phyloP scores from a whole-genome alignment of 2,888 invertebrate genomes.

The Rhagonycha lutea region DNA sequence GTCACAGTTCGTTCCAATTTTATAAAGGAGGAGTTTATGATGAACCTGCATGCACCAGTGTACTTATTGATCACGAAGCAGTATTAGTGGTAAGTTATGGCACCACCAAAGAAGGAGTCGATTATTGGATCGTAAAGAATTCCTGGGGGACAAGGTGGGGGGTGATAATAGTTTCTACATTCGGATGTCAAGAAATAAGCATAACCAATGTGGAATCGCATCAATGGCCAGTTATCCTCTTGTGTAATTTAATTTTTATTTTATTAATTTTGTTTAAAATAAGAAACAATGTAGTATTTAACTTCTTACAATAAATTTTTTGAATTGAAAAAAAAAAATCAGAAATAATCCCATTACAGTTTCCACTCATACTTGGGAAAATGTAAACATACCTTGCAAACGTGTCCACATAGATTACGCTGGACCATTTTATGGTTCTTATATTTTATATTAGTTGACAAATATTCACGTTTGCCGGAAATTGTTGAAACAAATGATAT shows the following conservation, averaged over 20 bases:
- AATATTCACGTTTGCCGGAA: too few species aligned
- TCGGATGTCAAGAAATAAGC: constrained; percentile 81
- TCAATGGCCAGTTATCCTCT: constrained; percentile 81
- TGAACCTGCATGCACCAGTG: constrained; percentile 77
- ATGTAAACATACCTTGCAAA: too few species aligned
- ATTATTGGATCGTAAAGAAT: constrained; percentile 89
- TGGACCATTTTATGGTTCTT: too few species aligned
- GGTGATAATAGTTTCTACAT: constrained; percentile 85
- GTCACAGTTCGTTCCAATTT: constrained; percentile 65
- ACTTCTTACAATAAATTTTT: too few species aligned
- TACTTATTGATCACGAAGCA: constrained; percentile 80
- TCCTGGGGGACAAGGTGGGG: constrained; percentile 82
- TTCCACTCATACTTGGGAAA: too few species aligned
- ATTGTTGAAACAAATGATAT: too few species aligned
- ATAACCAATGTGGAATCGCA: constrained; percentile 88
- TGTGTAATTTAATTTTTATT: constrained; percentile 47
- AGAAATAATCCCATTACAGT: too few species aligned
- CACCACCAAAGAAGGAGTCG: constrained; percentile 69
- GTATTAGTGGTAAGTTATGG: constrained; percentile 85
- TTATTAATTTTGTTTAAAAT: too few species aligned
- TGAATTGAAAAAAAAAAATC: too few species aligned
- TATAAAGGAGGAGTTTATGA: constrained; percentile 80
- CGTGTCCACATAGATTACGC: too few species aligned
- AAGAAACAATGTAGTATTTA: too few species aligned
- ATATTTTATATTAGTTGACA: too few species aligned